phyloP scores from a whole-genome alignment of 1,140 invertebrate species.

The Aradophagus sp. region DNA sequence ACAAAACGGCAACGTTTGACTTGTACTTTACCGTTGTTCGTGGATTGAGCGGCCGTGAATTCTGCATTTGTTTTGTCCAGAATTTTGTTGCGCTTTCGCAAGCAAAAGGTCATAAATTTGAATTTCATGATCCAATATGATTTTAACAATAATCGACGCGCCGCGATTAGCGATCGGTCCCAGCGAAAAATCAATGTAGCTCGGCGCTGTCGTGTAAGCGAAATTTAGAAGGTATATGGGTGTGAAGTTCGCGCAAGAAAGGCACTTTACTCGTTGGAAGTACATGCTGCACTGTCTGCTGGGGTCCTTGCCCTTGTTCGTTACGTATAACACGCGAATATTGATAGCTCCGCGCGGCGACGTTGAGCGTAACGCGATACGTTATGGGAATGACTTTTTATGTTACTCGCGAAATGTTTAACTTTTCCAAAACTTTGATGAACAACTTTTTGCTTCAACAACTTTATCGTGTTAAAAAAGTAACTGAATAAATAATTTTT shows the following conservation, averaged over 20 bases:
- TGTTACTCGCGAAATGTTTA: too few species aligned
- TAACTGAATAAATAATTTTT: too few species aligned
- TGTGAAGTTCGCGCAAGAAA: conserved; percentile 28
- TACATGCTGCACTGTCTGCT: conserved; percentile 59
- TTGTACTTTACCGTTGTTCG: too few species aligned
- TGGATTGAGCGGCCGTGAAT: too few species aligned
- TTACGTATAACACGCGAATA: conserved; percentile 66
- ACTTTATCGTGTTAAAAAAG: too few species aligned
- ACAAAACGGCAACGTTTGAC: too few species aligned
- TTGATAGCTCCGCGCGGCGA: conserved; percentile 64
- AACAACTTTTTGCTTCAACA: too few species aligned
- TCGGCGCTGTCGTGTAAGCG: too few species aligned
- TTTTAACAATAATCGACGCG: too few species aligned
- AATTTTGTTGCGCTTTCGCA: conserved; percentile 66
- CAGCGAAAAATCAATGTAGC: too few species aligned
- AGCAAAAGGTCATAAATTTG: conserved; percentile 63
- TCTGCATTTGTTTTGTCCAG: conserved; percentile 50
- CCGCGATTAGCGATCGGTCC: too few species aligned
- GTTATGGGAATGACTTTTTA: conserved; percentile 33
- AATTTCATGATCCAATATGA: conserved; percentile 65
- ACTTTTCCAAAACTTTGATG: conserved; percentile 34
- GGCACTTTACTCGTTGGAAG: conserved; percentile 35
- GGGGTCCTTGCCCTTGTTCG: conserved; percentile 73
- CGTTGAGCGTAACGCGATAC: conserved; percentile 43
- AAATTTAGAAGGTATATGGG: conserved; percentile 32